Base-by-base conservation (phyloP, 2,888 invertebrate genomes). In the Cheilosia variabilis region DNA sequence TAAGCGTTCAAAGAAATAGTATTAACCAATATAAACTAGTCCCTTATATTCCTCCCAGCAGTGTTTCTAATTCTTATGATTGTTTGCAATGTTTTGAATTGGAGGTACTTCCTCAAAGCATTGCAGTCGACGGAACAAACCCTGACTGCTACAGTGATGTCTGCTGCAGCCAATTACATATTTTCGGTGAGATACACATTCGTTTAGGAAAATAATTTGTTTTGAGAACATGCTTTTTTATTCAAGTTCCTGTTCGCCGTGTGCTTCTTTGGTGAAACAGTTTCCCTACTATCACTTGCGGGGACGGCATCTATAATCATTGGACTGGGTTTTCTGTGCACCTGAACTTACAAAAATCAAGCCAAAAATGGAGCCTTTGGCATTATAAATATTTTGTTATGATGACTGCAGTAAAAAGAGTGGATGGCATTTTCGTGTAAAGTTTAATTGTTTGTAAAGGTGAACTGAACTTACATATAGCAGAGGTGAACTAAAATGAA, bases 201-300 rank as follows among this genome's bases (percentile, higher is more conserved):
- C 24, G 50, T 43, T n/a, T 55, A 69, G 41, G 41, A 19, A 27
- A 19, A 4, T 24, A 52, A 65, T 78, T 24, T 58, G 52, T 17
- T 37, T 45, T 72, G 41, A 45, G 43, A n/a, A 34, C 41, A 31
- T 17, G 53, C 2, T 27, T 13, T 53, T 53, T 88, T 88, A 88
- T 92, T 92, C 45, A 92, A 97, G 97, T 97, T 96, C 53, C 77
- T 96, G 45, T 92, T 95, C 72, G 97, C 97, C 4, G 93, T 94
- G 68, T 79, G 95, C 7, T 88, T 96, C 52, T 97, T 97, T 91
- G 93, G 93, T 22, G 97, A 97, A 91, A 92, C 93, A 0, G 94
- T 96, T 0, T 94, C 96, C 0, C 62, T 95, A 6, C 90, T 93
- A 43, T 97, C 97, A 95, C 96, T 96, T 94, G 88, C 93, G 10